Percentiles rank a stretch among this genome's conserved stretches.
Evolutionary conservation across 2,888 invertebrate genomes (phyloP).

Genomic region (Apodemia mormo): DNA sequence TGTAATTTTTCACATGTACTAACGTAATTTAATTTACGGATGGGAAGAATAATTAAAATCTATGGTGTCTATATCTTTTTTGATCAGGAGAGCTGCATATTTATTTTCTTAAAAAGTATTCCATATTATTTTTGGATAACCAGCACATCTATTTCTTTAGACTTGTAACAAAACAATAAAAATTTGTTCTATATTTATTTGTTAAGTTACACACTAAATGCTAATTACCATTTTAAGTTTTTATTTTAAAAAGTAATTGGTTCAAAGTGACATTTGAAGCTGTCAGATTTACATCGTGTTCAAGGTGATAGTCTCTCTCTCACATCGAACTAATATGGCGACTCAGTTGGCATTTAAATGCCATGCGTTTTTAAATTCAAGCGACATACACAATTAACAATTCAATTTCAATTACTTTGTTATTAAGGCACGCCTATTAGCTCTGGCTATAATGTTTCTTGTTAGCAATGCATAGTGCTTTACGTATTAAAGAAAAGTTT

Average conservation of each 20-base stretch:
- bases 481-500: constrained; percentile 58
- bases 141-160: too few species aligned
- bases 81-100: too few species aligned
- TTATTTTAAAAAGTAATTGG: constrained; percentile 37
- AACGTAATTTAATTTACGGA: too few species aligned
- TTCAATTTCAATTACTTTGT: constrained; percentile 75
- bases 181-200: too few species aligned
- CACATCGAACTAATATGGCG: constrained; percentile 76
- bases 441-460: constrained; percentile 60
- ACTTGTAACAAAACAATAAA: too few species aligned
- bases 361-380: constrained; percentile 80
- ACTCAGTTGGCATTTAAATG: constrained; percentile 79
- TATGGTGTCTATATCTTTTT: too few species aligned
- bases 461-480: constrained; percentile 50
- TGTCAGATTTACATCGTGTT: constrained; percentile 80
- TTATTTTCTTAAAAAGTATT: too few species aligned
- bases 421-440: constrained; percentile 61
- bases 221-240: not conserved
- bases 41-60: too few species aligned
- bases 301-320: constrained; percentile 79
- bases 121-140: too few species aligned
- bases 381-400: constrained; percentile 74
- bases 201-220: not conserved
- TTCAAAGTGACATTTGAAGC: constrained; percentile 75
- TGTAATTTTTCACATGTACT: too few species aligned